Evolutionary conservation across 1,140 invertebrate species (phyloP), one percentile per base, ranked within the genome.

Genomic region (Drosophila punjabiensis): DNA sequence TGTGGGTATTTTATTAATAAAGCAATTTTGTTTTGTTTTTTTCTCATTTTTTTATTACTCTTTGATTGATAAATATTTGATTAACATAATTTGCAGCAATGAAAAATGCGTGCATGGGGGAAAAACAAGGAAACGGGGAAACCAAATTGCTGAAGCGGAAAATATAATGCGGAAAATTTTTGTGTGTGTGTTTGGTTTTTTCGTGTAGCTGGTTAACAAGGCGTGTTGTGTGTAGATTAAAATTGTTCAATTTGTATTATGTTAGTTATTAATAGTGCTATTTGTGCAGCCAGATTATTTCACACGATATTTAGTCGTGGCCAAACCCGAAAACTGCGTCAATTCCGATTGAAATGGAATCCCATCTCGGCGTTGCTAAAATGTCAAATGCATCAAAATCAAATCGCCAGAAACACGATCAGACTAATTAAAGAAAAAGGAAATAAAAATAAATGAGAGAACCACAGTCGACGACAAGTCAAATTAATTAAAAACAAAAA

Each of bases 351-450:
- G 39, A 77, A 67, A 55, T 67, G 13, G 47, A 59, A 48, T 41
- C 35, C 50, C 56, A 75, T 64, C 59, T 74, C 48, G 28, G 69
- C 48, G 10, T n/a, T 6, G n/a, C 7, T 24, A 30, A 86, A 88
- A 89, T 88, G 85, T 84, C 84, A 88, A 87, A 84, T 55, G 70
- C 55, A 86, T 87, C 53, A 79, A 76, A 77, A 79, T 70, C 65
- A 45, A 79, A 70, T 78, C 65, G 41, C 58, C 20, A 32, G 58
- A 63, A 76, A 75, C 71, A 76, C 43, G 66, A 63, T 75, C 71
- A 43, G 47, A 52, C 69, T 85, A 85, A 85, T 85, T 86, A 85
- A 85, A 66, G 68, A 79, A 85, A 77, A 75, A n/a, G 48, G 20
- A 47, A 47, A 14, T 13, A 43, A 45, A n/a, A 77, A 73, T 71